Percentiles rank a stretch among this genome's conserved stretches.
These are phyloP conservation scores for Microcebus griseorufus DNA, from an alignment of 2,113 vertebrate species.

Conservation along the genomic window DNA sequence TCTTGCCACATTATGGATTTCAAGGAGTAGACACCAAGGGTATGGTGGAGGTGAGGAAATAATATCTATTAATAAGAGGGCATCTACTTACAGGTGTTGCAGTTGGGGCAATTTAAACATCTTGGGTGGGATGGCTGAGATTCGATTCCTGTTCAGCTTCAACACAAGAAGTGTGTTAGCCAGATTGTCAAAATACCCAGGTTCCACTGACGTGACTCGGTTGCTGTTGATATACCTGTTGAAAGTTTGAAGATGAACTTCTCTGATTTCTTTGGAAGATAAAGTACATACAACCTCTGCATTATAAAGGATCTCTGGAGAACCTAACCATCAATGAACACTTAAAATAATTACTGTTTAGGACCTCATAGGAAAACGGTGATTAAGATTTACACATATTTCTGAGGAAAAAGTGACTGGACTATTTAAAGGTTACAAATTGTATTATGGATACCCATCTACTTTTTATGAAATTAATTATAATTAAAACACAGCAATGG, in stretches of 20 bases:
- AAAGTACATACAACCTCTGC: neutral
- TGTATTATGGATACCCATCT: neutral
- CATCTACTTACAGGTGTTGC: slow-evolving; percentile 93
- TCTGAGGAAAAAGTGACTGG: neutral
- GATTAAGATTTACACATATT: neutral
- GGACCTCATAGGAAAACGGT: neutral
- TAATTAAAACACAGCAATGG: neutral
- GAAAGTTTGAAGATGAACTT: slow-evolving; percentile 44
- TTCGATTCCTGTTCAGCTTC: slow-evolving; percentile 94
- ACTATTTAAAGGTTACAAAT: neutral
- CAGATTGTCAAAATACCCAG: slow-evolving; percentile 93
- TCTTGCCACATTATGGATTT: neutral
- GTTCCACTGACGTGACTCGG: slow-evolving; percentile 91
- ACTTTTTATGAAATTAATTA: slow-evolving; percentile 1
- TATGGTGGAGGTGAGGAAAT: neutral
- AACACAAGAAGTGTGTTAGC: slow-evolving; percentile 92
- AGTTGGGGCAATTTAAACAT: slow-evolving; percentile 96
- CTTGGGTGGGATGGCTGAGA: slow-evolving; percentile 92
- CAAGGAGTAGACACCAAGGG: neutral
- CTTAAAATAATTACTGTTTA: neutral
- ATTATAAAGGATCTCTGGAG: neutral
- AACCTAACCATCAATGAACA: neutral
- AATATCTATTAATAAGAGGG: neutral
- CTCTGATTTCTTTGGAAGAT: neutral
- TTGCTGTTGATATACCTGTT: slow-evolving; percentile 94